Evolutionary conservation across 2,888 invertebrate species (phyloP), one percentile per base, ranked within the genome.

Genomic region (Meghimatium bilineatum): DNA sequence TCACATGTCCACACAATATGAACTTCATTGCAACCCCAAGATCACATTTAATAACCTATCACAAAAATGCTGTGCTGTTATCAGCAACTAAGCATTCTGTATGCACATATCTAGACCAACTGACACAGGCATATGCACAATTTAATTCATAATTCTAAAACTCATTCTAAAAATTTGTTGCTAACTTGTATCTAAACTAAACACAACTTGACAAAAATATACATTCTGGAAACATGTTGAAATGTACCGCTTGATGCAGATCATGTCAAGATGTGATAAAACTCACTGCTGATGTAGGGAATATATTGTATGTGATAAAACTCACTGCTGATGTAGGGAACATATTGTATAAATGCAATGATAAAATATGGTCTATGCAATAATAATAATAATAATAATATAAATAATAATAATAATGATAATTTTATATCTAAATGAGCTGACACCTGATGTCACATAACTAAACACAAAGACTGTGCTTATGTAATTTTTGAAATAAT

Each of bases 401-500:
- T 32, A 29, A 32, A 17, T 66, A 2, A 66, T 14, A 17, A 32
- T 66, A 32, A 66, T 32, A 20, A n/a, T n/a, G 12, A 29, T 63
- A 12, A n/a, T 56, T 56, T 20, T 3, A 63, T 63, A n/a, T n/a
- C 1, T 20, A n/a, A 32, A 66, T 66, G 32, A 17, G 32, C 66
- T 66, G 32, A 66, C 17, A 29, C 2, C 17, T 66, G 66, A 29
- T 32, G 32, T 32, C 66, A 66, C 14, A 1, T 14, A 20, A 23
- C 63, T 6, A 32, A 66, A 32, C 66, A 66, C 66, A 66, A 66
- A 32, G 1, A 17, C 20, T 66, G n/a, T 63, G 60, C 26, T 63
- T 63, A 29, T 14, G 20, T 2, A 66, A 66, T 14, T 32, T 29
- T 1, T 66, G 29, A 66, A n/a, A 1, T 44, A 44, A 44, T 89